Evolutionary conservation across 2,113 vertebrate genomes (phyloP), one percentile per base, ranked within the genome.

Genomic region (Emydura subglobosa): DNA sequence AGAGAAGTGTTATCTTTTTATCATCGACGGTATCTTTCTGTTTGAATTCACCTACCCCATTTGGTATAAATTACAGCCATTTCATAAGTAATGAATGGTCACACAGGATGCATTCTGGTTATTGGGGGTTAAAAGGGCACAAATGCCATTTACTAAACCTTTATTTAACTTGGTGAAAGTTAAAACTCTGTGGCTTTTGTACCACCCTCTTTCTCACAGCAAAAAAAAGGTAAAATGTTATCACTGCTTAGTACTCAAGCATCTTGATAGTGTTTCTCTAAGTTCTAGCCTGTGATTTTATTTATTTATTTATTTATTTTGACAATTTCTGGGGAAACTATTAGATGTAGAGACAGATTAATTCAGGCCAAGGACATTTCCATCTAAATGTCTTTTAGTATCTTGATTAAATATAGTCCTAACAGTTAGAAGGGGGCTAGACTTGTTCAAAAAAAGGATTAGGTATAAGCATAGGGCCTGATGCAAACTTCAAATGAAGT

Each of bases 11-110:
- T 97, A 96, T 95, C 97, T 98, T 97, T 97, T 96, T 93, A 97
- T 97, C 97, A 96, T 96, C 79, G 74, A 96, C 94, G 94, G 94
- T 97, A 98, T 98, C 97, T 92, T 97, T 98, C 98, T 96, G 88
- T 94, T 96, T 94, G 65, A 95, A 96, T 96, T 92, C 91, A 91
- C 97, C 98, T 97, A 97, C 97, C 97, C 98, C 97, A 95, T 98
- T 98, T 98, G 98, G 98, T 97, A 98, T 97, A 97, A 98, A 98
- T 99, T 98, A 98, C 97, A 97, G 97, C 88, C 76, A 47, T 90
- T 93, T 91, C 92, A 79, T 95, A 91, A 79, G 96, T 95, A 98
- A 98, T 97, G 97, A 97, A 97, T 96, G 97, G 97, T 98, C 98
- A 97, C 96, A 88, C 55, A 89, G 95, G 97, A 98, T 97, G 93